phyloP scores from a whole-genome alignment of 2,113 vertebrate species.

The Herpailurus yagouaroundi region DNA sequence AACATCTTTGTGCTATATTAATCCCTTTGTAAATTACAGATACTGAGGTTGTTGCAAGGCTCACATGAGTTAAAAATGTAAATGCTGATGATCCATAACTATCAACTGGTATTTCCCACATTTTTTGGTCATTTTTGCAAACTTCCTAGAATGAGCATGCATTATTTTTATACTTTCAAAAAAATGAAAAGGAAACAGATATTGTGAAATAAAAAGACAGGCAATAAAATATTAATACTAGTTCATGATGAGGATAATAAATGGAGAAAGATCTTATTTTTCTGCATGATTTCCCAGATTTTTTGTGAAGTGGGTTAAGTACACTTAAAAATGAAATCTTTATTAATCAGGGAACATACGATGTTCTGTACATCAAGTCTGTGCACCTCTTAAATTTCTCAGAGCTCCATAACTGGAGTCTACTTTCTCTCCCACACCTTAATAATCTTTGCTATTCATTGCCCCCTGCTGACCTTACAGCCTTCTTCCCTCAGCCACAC shows the following conservation, averaged over 20 bases:
- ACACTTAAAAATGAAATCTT: background rate
- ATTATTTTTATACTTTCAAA: background rate
- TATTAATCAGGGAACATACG: background rate
- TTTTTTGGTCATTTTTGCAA: background rate
- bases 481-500: background rate
- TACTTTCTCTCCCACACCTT: background rate
- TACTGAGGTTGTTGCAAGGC: background rate
- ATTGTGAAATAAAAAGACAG: background rate
- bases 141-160: background rate
- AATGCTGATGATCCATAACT: background rate
- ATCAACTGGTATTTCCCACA: background rate
- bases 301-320: background rate
- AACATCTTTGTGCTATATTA: background rate
- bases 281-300: background rate
- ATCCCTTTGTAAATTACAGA: background rate
- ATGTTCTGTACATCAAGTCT: background rate
- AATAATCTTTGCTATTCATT: background rate
- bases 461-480: too few species aligned
- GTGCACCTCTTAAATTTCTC: background rate
- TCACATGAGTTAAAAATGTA: background rate
- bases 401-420: background rate
- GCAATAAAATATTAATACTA: background rate
- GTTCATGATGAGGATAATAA: background rate
- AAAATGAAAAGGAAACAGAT: background rate
- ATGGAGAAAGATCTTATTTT: background rate